Evolutionary conservation across 2,888 invertebrate species (phyloP).

Genomic region (Drosophila dives): DNA sequence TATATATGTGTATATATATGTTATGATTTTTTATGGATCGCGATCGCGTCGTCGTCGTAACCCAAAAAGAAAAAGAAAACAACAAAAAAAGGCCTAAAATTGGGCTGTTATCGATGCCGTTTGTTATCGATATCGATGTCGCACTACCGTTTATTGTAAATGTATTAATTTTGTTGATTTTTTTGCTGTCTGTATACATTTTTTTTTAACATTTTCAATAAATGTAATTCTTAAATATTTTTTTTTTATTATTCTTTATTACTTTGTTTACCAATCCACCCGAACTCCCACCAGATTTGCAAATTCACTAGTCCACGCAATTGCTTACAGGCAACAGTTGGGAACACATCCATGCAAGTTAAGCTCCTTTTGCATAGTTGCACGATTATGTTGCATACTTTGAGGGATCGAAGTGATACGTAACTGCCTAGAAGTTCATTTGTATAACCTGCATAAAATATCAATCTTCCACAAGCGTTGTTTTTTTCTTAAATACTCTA

Average conservation of each 20-base stretch:
- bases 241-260: slow-evolving; percentile 39
- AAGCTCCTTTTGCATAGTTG: not conserved
- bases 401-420: slow-evolving; percentile 16
- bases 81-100: slow-evolving; percentile 25
- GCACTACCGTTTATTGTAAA: slow-evolving; percentile 80
- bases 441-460: not conserved
- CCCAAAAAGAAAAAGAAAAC: slow-evolving; percentile 19
- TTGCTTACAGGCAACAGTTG: not conserved
- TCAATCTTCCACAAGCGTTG: not conserved
- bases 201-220: slow-evolving; percentile 81
- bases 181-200: slow-evolving; percentile 80
- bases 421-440: not conserved
- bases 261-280: slow-evolving; percentile 1
- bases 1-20: slow-evolving; percentile 18
- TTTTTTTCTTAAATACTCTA: not conserved
- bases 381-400: slow-evolving; percentile 41
- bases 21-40: slow-evolving; percentile 22
- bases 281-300: not conserved
- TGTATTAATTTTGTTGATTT: slow-evolving; percentile 81
- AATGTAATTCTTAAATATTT: slow-evolving; percentile 79
- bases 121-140: slow-evolving; percentile 73
- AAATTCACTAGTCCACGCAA: slow-evolving; percentile 3
- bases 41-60: slow-evolving; percentile 59
- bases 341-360: slow-evolving; percentile 2
- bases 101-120: slow-evolving; percentile 53